Evolutionary conservation across 2,113 vertebrate genomes (phyloP), one percentile per base, ranked within the genome.

Genomic region (Cyphomyrus plagiostoma): DNA sequence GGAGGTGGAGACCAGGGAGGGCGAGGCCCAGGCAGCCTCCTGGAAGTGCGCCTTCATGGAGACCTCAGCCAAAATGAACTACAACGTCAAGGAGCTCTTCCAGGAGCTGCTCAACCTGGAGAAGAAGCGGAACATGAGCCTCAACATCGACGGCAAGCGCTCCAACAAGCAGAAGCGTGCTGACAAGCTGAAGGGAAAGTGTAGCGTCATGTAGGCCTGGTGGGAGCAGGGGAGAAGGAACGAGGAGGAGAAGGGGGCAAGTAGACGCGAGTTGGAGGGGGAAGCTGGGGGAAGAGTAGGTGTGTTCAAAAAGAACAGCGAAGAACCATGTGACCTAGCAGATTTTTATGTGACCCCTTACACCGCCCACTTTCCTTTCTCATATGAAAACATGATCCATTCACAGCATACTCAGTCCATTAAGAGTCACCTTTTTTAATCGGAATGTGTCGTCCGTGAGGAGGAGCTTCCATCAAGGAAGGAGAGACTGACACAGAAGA

Each of bases 1-100:
- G 11, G 97, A 97, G 93, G 97, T 97, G 92, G 96, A 97, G 92
- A 96, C 96, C 90, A 92, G 94, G 48, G 97, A 97, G 58, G 97
- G 97, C 0, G 97, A 98, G 93, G 97, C 97, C 0, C 4, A 97
- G 95, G 97, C 97, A 46, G 95, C 96, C 94, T 93, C 95, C 91
- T 98, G 97, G 97, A 97, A 97, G 87, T 97, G 97, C 90, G 96
- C 97, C 92, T 97, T 97, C 95, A 97, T 97, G 97, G 97, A 97
- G 93, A 97, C 97, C 10, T 97, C 97, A 0, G 97, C 97, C 94
- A 97, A 97, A 96, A 97, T 97, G 96, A 97, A 97, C 96, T 96
- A 97, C 95, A 97, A 97, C 9, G 97, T 97, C 89, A 97, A 97
- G 91, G 97, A 97, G 95, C 96, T 97, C 90, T 97, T 97, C 95